Conservation (phyloP, 2,888 invertebrate genomes). For the Chesias legatella region DNA sequence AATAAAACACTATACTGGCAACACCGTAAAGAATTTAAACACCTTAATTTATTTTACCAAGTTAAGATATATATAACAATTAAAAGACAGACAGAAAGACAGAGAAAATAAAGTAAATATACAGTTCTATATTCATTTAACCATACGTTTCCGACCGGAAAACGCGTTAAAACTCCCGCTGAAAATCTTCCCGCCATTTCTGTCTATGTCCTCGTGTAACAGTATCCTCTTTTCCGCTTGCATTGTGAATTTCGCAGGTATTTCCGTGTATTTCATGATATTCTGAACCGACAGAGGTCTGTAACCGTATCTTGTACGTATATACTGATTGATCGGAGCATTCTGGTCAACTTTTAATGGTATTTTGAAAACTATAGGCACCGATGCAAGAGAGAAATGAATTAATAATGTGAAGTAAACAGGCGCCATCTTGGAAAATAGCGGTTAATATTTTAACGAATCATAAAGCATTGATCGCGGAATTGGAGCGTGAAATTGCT, state of each 20-base stretch:
- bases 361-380: slow-evolving; percentile 22
- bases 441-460: neutral
- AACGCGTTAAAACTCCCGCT: slow-evolving; percentile 25
- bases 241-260: slow-evolving; percentile 30
- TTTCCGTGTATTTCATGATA: slow-evolving; percentile 33
- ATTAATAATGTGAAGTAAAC: slow-evolving; percentile 7
- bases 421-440: slow-evolving; percentile 19
- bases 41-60: no score
- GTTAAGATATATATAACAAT: no score
- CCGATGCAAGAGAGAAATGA: slow-evolving; percentile 8
- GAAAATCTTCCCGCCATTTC: slow-evolving; percentile 13
- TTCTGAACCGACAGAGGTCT: slow-evolving; percentile 33
- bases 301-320: slow-evolving; percentile 30
- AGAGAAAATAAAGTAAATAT: no score
- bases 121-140: slow-evolving; percentile 12
- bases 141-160: slow-evolving; percentile 27
- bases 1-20: no score
- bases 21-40: no score
- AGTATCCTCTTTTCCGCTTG: slow-evolving; percentile 20
- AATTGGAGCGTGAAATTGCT: no score
- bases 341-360: slow-evolving; percentile 22
- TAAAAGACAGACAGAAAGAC: no score
- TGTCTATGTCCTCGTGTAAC: slow-evolving; percentile 12
- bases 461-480: neutral
- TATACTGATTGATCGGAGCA: slow-evolving; percentile 33